These are phyloP conservation scores for Acridotheres tristis DNA, from an alignment of 2,797 vertebrate genomes.

Conservation along the genomic window DNA sequence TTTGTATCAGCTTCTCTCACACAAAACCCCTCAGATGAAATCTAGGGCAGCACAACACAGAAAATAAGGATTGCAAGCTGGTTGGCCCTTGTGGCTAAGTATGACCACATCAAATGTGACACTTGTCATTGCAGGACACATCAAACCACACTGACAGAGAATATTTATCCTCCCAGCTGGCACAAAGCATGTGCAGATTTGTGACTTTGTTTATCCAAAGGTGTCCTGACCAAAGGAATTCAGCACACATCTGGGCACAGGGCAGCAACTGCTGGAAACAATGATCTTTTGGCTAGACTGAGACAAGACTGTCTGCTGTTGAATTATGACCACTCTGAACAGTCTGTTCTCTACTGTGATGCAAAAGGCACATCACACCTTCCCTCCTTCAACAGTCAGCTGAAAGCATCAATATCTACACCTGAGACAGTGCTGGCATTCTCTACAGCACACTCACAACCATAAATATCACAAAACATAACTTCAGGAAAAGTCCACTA, in stretches of 20 bases:
- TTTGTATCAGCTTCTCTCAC: fast-evolving
- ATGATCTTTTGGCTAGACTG: not conserved
- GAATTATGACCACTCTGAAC: not conserved
- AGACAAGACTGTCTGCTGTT: not conserved
- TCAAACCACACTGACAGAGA: not conserved
- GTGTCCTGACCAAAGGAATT: not conserved
- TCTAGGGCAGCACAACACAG: not conserved
- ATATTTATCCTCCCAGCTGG: not conserved
- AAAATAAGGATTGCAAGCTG: not conserved
- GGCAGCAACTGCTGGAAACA: not conserved
- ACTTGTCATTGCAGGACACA: not conserved
- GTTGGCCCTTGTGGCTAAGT: not conserved
- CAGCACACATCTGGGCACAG: not conserved
- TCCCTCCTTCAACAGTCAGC: not conserved
- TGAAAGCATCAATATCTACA: not conserved
- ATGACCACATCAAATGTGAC: not conserved
- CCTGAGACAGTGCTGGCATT: not conserved
- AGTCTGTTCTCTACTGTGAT: not conserved
- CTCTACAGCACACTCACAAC: not conserved
- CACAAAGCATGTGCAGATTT: not conserved
- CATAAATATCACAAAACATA: not conserved
- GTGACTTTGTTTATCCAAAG: not conserved
- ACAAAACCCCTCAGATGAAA: not conserved
- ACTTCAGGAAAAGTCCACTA: not conserved
- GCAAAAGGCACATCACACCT: not conserved